A percentile compares a stretch with the other conserved stretches of the same genome.
phyloP scores from a whole-genome alignment of 2,797 vertebrate species.

The Uromys caudimaculatus region DNA sequence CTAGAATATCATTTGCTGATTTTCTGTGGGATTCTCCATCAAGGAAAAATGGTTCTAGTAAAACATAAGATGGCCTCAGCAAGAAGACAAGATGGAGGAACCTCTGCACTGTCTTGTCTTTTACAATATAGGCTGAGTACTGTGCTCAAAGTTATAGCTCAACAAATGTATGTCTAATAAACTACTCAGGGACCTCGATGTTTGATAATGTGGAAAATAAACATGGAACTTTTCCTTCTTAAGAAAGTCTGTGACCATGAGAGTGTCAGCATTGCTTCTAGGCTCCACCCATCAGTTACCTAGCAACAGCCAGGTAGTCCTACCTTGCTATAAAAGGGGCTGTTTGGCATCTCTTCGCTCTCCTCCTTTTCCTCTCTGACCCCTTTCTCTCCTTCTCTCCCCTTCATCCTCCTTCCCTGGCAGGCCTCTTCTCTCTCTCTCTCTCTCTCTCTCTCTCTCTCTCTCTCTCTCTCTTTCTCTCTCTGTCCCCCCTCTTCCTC shows the following conservation, averaged over 20 bases:
- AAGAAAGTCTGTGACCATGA: neutral
- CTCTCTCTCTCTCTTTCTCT: neutral
- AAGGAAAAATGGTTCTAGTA: neutral
- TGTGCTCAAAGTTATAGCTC: conserved; percentile 24
- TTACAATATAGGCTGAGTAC: neutral
- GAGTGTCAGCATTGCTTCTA: neutral
- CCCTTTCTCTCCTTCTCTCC: neutral
- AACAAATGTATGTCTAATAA: conserved; percentile 63
- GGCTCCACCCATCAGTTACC: neutral
- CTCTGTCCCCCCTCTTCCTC: neutral
- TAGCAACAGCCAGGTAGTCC: neutral
- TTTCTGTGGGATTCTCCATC: neutral
- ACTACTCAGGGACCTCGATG: neutral
- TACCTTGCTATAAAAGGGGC: neutral
- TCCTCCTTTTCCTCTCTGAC: neutral
- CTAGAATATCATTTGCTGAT: neutral
- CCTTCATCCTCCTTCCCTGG: neutral
- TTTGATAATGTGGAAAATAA: conserved; percentile 5
- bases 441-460: no score
- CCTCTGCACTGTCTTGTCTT: neutral
- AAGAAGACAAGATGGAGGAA: no score
- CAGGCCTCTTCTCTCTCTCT: neutral
- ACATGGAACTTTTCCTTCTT: neutral
- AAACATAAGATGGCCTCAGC: neutral
- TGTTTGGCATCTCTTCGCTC: neutral